Evolutionary conservation across 2,888 invertebrate genomes (phyloP), one percentile per base, ranked within the genome.

Genomic region (Nebria salina): DNA sequence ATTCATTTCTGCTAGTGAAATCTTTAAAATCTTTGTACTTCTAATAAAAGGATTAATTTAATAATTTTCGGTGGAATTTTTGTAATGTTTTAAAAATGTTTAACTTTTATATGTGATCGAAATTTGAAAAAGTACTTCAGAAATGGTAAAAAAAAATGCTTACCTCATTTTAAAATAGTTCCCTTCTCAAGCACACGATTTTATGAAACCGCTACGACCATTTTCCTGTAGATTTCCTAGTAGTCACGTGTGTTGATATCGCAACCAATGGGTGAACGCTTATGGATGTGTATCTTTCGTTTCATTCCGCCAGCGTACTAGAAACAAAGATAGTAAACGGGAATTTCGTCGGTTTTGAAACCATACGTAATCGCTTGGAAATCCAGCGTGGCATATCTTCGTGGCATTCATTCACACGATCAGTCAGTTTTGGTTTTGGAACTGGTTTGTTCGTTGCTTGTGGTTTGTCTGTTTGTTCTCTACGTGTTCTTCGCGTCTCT

Each of bases 191-290:
- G 34, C 6, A 34, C 13, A 72, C 72, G 15, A 8, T 15, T 73
- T 78, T 15, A 72, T 41, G 73, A 20, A 20, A 65, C 11, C 65
- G 78, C 72, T 78, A 65, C 25, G 15, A 15, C 76, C 43, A 77
- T 20, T 70, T 70, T 70, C 9, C 20, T 70, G 25, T 25, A 70
- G 70, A 13, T 68, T 25, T 7, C 11, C 13, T 20, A 25, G 26
- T 66, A 82, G 84, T 86, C 87, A 87, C 87, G 86, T 87, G 86
- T 83, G 82, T 54, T 7, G 54, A 11, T 43, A 8, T 73, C 25
- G 13, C 81, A 79, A 82, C 88, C 88, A 89, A 89, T 88, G 85
- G 84, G 82, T 83, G 80, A 82, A 84, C 86, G 88, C 89, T 87
- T 88, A 88, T 89, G 88, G 89, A 88, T 88, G 54, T 86, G 25